Percentiles rank a stretch among this genome's conserved stretches.
Evolutionary conservation across 1,140 invertebrate genomes (phyloP).

Genomic region (Tetragnatha versicolor): DNA sequence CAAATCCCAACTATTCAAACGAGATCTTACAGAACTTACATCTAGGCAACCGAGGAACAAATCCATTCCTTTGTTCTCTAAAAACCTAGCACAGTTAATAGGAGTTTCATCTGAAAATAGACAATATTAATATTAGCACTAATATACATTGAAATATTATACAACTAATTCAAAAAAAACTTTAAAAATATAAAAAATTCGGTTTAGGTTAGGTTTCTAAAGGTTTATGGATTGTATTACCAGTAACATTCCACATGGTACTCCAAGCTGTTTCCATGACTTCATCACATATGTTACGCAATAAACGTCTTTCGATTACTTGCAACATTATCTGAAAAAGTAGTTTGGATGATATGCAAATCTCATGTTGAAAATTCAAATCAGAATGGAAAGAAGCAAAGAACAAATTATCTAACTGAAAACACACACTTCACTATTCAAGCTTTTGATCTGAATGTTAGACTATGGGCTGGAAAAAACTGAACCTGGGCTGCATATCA

Average conservation of each 20-base stretch:
- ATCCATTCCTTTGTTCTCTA: slow-evolving; percentile 84
- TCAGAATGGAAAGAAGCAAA: no score
- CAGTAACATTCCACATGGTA: slow-evolving; percentile 93
- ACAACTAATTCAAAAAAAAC: no score
- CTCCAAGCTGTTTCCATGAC: slow-evolving; percentile 98
- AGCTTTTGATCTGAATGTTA: no score
- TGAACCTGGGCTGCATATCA: no score
- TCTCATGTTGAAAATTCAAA: no score
- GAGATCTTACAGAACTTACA: slow-evolving; percentile 39
- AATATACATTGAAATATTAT: no score
- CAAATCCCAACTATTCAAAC: no score
- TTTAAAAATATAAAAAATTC: neutral
- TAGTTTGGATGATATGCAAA: no score
- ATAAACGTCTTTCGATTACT: slow-evolving; percentile 79
- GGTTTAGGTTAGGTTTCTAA: neutral
- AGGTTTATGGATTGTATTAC: slow-evolving; percentile 58
- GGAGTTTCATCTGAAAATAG: slow-evolving; percentile 81
- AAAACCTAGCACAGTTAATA: slow-evolving; percentile 87
- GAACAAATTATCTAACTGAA: no score
- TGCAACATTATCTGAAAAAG: slow-evolving; percentile 79
- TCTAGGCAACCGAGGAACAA: slow-evolving; percentile 83
- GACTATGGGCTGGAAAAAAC: no score
- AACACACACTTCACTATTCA: no score
- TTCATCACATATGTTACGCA: slow-evolving; percentile 83
- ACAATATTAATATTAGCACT: neutral